Evolutionary conservation across 2,888 invertebrate species (phyloP).

Genomic region (Mythimna pallens): DNA sequence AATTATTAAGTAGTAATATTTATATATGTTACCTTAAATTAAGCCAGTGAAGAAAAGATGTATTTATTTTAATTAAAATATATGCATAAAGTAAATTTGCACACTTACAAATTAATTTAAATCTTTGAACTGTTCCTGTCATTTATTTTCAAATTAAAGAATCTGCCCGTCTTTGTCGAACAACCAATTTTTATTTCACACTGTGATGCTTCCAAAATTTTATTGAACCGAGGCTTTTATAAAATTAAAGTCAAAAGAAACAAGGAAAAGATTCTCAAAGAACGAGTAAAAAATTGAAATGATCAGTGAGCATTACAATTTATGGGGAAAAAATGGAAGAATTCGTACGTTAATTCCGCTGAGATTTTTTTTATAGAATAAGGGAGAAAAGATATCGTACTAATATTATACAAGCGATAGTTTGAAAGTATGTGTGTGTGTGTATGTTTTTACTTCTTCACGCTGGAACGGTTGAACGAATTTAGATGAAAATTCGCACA

Average conservation of each 20-base stretch:
- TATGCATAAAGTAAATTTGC: no score
- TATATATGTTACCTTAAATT: not conserved
- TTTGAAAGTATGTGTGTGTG: no score
- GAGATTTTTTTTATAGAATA: slow-evolving; percentile 37
- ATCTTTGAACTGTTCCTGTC: slow-evolving; percentile 1
- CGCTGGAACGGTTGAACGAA: no score
- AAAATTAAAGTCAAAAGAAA: slow-evolving; percentile 36
- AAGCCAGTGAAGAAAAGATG: not conserved
- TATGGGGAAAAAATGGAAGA: slow-evolving; percentile 31
- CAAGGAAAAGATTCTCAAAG: slow-evolving; percentile 32
- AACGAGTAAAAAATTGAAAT: slow-evolving; percentile 46
- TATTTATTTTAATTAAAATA: not conserved
- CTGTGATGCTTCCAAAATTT: slow-evolving; percentile 20
- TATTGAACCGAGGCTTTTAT: slow-evolving; percentile 18
- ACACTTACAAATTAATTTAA: slow-evolving; percentile 9
- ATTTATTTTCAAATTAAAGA: slow-evolving; percentile 27
- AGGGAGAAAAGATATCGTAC: not conserved
- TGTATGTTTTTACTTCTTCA: no score
- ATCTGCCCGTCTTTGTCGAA: not conserved
- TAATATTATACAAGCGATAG: no score
- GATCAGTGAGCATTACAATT: slow-evolving; percentile 51
- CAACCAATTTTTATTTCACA: slow-evolving; percentile 33
- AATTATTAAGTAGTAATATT: no score
- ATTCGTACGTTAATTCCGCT: slow-evolving; percentile 26
- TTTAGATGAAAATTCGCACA: no score